Base-by-base conservation (phyloP, 2,113 vertebrate species). In the Guaruba guarouba region DNA sequence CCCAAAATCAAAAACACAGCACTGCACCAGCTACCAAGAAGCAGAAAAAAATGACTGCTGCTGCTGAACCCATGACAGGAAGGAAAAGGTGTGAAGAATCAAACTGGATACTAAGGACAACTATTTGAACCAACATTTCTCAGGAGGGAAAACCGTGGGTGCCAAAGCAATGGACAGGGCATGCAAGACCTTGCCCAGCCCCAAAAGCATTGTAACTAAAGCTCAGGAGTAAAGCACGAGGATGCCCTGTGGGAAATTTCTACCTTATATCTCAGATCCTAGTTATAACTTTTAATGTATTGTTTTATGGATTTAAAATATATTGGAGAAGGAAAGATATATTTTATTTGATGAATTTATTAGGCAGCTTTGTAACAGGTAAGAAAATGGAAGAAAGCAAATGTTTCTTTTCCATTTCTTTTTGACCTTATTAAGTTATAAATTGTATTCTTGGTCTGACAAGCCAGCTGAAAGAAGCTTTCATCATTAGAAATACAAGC, bases 401-500 rank as follows among this genome's bases (percentile, higher is more conserved):
- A 78, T 13, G 1, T 48, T 92, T 90, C 55, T 12, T 69, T 93
- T 66, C 5, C 8, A 49, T 44, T 92, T 76, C 15, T 68, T 90
- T 80, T 68, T 86, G 48, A 69, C 41, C 9, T 57, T 66, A 77
- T 76, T 66, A 76, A 88, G 19, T 76, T 74, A 79, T 69, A 85
- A 90, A 76, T 86, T 93, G 31, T 52, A 74, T 16, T 62, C 9
- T 15, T 48, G 22, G 11, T 28, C 63, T 83, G 82, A 57, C 39
- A 76, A 46, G 28, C 35, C 28, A 80, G 29, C 17, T 63, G 82
- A 88, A 59, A 74, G 41, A 44, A 80, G 74, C 2, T 6, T 77
- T 88, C 49, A 57, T 73, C 59, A 49, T 80, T 77, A 77, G 28
- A 74, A 88, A 88, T 75, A 89, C 11, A 62, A 81, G 59, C 46